Evolutionary conservation across 2,113 vertebrate species (phyloP).

Genomic region (Corynorhinus townsendii): DNA sequence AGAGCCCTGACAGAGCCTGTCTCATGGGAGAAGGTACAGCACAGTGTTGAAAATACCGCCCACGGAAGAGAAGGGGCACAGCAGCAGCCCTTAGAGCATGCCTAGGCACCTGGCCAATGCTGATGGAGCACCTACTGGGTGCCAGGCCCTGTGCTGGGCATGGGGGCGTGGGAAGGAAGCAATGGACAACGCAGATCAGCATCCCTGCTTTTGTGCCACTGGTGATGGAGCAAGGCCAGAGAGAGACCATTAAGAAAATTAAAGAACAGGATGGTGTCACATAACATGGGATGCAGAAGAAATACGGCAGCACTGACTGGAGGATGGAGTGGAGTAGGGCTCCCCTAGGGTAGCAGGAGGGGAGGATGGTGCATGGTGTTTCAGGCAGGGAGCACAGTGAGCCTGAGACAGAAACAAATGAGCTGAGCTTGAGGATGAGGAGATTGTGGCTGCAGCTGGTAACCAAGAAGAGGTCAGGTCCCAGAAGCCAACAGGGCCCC

Average conservation of each 20-base stretch:
- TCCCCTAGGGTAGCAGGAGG: too few relatives aligned
- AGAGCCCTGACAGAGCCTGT: neutral
- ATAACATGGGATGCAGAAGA: rapidly evolving
- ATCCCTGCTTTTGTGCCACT: neutral
- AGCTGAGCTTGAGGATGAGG: neutral
- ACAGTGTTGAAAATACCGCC: rapidly evolving
- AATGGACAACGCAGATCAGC: neutral
- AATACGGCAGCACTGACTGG: neutral
- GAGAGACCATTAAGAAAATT: neutral
- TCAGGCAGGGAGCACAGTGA: neutral
- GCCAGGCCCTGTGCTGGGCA: neutral
- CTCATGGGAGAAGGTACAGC: neutral
- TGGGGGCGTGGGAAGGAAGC: neutral
- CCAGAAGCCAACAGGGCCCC: neutral
- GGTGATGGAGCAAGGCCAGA: neutral
- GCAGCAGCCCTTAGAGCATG: neutral
- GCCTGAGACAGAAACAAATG: neutral
- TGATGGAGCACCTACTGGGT: neutral
- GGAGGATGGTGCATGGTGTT: neutral
- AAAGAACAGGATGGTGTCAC: neutral
- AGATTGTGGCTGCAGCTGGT: neutral
- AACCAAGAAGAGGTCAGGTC: neutral
- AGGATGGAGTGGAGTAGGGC: neutral
- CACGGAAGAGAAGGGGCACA: neutral
- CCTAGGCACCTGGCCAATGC: neutral